Evolutionary conservation across 2,113 vertebrate species (phyloP).

Genomic region (Nestor notabilis): DNA sequence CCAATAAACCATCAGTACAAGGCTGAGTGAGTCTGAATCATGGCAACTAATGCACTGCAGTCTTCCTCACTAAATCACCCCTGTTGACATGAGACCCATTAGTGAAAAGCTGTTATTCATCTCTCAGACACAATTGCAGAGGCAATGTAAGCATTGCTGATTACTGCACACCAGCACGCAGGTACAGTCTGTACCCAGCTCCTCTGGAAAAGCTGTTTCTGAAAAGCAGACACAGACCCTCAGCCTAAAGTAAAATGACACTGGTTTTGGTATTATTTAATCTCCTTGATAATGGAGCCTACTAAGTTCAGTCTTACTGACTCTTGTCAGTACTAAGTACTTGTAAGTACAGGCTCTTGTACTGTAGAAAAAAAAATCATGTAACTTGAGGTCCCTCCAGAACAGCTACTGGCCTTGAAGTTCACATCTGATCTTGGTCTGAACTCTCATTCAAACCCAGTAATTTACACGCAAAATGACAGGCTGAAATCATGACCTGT

Average conservation of each 20-base stretch:
- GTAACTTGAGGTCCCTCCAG: background rate
- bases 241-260: background rate
- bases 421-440: background rate
- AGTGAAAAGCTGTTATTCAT: constrained; percentile 29
- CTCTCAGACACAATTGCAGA: background rate
- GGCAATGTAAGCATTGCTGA: background rate
- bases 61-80: constrained; percentile 23
- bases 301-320: background rate
- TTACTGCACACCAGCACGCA: background rate
- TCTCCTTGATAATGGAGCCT: background rate
- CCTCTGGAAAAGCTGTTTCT: background rate
- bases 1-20: background rate
- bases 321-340: background rate
- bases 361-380: background rate
- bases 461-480: background rate
- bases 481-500: constrained; percentile 13
- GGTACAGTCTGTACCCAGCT: background rate
- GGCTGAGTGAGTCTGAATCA: constrained; percentile 27
- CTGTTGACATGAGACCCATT: constrained; percentile 46
- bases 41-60: constrained; percentile 48
- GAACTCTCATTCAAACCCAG: background rate
- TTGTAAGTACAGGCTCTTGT: background rate
- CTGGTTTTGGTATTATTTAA: background rate
- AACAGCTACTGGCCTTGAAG: background rate
- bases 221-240: background rate